These are phyloP conservation scores for Trichonephila inaurata DNA, from an alignment of 1,140 invertebrate species.

Conservation along the genomic window DNA sequence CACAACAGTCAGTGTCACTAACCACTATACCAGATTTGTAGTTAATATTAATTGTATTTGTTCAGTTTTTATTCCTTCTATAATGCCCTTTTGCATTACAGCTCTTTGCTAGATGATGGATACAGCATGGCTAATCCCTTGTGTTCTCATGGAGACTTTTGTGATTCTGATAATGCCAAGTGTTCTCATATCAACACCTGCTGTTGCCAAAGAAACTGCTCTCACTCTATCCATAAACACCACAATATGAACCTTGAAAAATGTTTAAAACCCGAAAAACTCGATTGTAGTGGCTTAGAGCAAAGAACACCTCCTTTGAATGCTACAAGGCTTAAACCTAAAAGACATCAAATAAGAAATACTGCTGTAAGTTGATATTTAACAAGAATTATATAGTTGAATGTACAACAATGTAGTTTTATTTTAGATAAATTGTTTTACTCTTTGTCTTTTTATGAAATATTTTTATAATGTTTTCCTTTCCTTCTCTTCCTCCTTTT, in stretches of 20 bases:
- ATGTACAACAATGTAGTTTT: too few relatives aligned
- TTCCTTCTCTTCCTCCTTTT: too few relatives aligned
- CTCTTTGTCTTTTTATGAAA: too few relatives aligned
- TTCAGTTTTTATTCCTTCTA: too few relatives aligned
- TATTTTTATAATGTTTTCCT: too few relatives aligned
- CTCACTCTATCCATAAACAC: not conserved
- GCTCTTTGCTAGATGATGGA: not conserved
- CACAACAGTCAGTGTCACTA: too few relatives aligned
- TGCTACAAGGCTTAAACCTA: not conserved
- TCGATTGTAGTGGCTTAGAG: not conserved
- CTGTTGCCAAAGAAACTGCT: not conserved
- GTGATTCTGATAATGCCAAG: not conserved
- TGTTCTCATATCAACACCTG: not conserved
- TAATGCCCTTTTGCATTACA: not conserved
- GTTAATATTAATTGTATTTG: too few relatives aligned
- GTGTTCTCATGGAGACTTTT: not conserved
- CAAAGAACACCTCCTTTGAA: not conserved
- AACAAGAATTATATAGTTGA: too few relatives aligned
- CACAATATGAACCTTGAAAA: not conserved
- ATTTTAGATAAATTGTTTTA: too few relatives aligned
- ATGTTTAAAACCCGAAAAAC: not conserved
- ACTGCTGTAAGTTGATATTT: not conserved
- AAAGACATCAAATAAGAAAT: not conserved
- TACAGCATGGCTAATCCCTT: not conserved
- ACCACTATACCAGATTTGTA: too few relatives aligned